Conservation (phyloP, 2,888 invertebrate species). For the Cosmia pyralina region DNA sequence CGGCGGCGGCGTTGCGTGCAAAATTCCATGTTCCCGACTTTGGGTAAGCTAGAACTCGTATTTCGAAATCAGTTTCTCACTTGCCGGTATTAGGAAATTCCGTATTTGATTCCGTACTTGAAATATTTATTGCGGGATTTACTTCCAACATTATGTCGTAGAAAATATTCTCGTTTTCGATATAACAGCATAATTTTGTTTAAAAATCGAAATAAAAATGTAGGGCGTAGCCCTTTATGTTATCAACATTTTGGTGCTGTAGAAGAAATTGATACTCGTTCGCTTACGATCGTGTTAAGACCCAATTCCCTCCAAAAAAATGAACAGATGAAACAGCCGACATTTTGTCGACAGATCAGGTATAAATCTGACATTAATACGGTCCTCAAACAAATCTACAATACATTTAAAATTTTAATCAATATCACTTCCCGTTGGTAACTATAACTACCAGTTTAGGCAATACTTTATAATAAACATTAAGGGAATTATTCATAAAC, state of each 20-base stretch:
- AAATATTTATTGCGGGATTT: slow-evolving; percentile 49
- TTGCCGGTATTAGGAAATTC: slow-evolving; percentile 12
- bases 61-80: slow-evolving; percentile 39
- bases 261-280: slow-evolving; percentile 10
- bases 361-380: slow-evolving; percentile 50
- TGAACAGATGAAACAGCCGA: slow-evolving; percentile 20
- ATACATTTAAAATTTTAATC: slow-evolving; percentile 58
- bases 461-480: slow-evolving; percentile 54
- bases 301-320: slow-evolving; percentile 25
- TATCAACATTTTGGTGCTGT: neutral
- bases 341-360: slow-evolving; percentile 35
- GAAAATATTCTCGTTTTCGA: slow-evolving; percentile 1
- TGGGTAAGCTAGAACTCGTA: slow-evolving; percentile 32
- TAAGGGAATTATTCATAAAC: slow-evolving; percentile 66
- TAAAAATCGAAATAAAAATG: neutral
- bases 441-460: slow-evolving; percentile 57
- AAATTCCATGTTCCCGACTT: slow-evolving; percentile 60
- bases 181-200: slow-evolving; percentile 1
- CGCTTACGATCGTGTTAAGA: neutral
- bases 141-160: neutral
- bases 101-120: slow-evolving; percentile 33
- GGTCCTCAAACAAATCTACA: slow-evolving; percentile 33
- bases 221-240: neutral
- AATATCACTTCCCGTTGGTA: slow-evolving; percentile 54
- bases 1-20: slow-evolving; percentile 48